A percentile compares a stretch with the other conserved stretches of the same genome.
phyloP scores from a whole-genome alignment of 2,113 vertebrate species.

The Nothocercus nigrocapillus region DNA sequence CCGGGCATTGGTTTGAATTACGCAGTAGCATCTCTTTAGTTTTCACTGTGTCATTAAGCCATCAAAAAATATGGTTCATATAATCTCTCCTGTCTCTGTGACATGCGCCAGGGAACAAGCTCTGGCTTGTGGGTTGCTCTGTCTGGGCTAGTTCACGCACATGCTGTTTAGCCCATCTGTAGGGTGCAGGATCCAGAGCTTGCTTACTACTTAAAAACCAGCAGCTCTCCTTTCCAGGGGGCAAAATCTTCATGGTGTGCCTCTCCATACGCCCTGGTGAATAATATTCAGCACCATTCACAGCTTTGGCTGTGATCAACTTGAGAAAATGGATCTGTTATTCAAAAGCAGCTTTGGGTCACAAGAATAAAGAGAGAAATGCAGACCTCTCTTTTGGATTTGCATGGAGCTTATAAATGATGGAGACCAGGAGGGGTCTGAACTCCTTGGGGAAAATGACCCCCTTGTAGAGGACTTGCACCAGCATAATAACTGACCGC shows the following conservation, averaged over 20 bases:
- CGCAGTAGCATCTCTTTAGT: background rate
- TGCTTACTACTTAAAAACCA: background rate
- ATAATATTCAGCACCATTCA: conserved; percentile 10
- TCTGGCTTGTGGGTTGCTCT: background rate
- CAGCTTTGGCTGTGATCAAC: conserved; percentile 43
- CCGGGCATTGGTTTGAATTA: background rate
- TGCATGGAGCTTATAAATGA: background rate
- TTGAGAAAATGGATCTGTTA: conserved; percentile 25
- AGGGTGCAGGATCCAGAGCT: background rate
- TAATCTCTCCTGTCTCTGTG: background rate
- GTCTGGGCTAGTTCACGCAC: background rate
- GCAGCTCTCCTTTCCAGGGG: background rate
- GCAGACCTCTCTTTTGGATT: background rate
- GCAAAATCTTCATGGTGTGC: background rate
- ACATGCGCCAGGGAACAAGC: accelerated
- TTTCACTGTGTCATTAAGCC: background rate
- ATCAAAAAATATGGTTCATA: background rate
- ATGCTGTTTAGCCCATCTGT: background rate
- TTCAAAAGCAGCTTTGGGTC: conserved; percentile 45
- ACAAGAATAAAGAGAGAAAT: conserved; percentile 50
- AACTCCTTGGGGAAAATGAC: background rate
- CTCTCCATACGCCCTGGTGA: background rate
- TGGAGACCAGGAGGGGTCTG: background rate
- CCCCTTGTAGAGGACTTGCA: background rate
- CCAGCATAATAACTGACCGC: background rate